phyloP scores from a whole-genome alignment of 2,113 vertebrate genomes.

The Hippocampus barbouri region DNA sequence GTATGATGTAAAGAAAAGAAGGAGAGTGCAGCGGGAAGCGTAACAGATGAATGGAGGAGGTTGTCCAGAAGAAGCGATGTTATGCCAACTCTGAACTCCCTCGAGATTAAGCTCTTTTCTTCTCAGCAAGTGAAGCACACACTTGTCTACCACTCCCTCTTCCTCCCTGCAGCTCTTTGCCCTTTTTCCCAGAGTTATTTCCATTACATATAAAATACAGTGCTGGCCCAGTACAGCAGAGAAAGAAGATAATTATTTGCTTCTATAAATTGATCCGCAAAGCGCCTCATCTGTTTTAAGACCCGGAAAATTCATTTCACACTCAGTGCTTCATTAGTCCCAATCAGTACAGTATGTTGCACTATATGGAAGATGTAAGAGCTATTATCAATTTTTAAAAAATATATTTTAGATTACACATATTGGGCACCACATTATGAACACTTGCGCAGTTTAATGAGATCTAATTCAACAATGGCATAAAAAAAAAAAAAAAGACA shows the following conservation, averaged over 20 bases:
- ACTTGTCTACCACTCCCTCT: conserved; percentile 37
- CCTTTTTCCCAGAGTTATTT: conserved; percentile 22
- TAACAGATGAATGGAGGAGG: conserved; percentile 37
- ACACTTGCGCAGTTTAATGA: background rate
- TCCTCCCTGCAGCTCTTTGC: conserved; percentile 20
- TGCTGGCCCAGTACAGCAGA: background rate
- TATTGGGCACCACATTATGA: background rate
- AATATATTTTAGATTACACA: background rate
- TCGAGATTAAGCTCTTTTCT: conserved; percentile 66
- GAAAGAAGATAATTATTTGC: background rate
- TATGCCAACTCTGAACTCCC: conserved; percentile 62
- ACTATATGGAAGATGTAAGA: background rate
- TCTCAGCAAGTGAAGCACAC: conserved; percentile 38
- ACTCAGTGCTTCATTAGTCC: background rate
- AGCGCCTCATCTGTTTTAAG: background rate
- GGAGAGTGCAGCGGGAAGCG: conserved; percentile 30
- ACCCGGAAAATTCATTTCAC: background rate
- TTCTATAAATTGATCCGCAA: background rate
- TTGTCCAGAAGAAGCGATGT: conserved; percentile 41
- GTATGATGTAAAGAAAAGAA: conserved; percentile 15
- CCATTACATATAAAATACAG: conserved; percentile 1
- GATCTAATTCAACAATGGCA: background rate
- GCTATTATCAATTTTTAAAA: background rate
- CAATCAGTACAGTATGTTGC: background rate
- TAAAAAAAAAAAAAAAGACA: background rate